Evolutionary conservation across 1,140 invertebrate genomes (phyloP).

Genomic region (Pseudomyrmex concolor): DNA sequence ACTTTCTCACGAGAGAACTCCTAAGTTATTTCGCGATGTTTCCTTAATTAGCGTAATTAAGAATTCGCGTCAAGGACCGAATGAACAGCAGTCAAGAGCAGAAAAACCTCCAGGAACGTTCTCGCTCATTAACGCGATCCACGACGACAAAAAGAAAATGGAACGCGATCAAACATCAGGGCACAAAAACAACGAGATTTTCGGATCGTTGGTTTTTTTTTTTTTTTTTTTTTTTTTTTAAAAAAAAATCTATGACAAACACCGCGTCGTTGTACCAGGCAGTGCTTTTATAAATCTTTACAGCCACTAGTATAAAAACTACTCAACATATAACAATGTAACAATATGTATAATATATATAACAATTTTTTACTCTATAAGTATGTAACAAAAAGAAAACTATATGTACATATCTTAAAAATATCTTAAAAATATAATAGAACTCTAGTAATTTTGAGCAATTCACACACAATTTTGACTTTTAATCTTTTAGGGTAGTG

Average conservation of each 20-base stretch:
- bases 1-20: too few relatives aligned
- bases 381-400: background rate
- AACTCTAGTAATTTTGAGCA: too few relatives aligned
- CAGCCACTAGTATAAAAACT: background rate
- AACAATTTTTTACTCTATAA: conserved; percentile 2
- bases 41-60: background rate
- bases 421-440: too few relatives aligned
- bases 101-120: background rate
- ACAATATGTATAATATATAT: background rate
- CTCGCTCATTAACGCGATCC: conserved; percentile 29
- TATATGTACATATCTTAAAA: background rate
- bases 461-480: too few relatives aligned
- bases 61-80: background rate
- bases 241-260: background rate
- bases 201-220: too few relatives aligned
- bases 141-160: conserved; percentile 26
- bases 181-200: too few relatives aligned
- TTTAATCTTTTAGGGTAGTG: too few relatives aligned
- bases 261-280: background rate
- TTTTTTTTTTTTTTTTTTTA: too few relatives aligned
- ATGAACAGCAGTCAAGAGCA: background rate
- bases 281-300: conserved; percentile 10
- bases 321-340: background rate
- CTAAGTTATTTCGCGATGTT: too few relatives aligned
- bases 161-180: background rate